phyloP scores from a whole-genome alignment of 23 tunicate genomes.

The Corella eumyota region DNA sequence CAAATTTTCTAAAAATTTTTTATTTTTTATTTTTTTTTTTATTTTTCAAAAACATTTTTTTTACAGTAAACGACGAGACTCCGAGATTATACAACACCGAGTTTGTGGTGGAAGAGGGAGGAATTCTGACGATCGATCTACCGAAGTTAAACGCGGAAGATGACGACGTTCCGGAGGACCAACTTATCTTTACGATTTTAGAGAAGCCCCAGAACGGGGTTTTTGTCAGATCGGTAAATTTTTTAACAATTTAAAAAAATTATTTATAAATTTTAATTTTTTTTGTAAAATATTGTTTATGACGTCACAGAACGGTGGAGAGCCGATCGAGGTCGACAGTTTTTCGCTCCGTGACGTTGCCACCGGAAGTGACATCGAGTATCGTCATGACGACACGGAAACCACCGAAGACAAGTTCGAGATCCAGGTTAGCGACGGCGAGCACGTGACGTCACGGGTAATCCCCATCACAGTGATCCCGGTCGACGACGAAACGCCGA shows the following conservation, averaged over 20 bases:
- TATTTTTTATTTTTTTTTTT: too few species aligned
- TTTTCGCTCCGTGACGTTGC: constrained; percentile 52
- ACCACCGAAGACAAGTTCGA: constrained; percentile 79
- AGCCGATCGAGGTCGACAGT: constrained; percentile 12
- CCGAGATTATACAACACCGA: constrained; percentile 69
- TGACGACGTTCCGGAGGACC: constrained; percentile 77
- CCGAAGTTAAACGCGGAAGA: constrained; percentile 67
- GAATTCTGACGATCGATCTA: constrained; percentile 52
- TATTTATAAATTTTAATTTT: not conserved
- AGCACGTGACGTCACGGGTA: constrained; percentile 40
- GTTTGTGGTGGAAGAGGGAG: constrained; percentile 94
- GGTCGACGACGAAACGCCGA: constrained; percentile 98
- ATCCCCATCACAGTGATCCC: constrained; percentile 76
- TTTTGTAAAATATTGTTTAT: not conserved
- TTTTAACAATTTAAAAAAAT: not conserved
- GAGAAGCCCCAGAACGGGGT: constrained; percentile 62
- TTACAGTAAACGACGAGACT: constrained; percentile 86
- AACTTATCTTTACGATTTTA: constrained; percentile 58
- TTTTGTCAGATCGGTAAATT: constrained; percentile 36
- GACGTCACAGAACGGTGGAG: constrained; percentile 20
- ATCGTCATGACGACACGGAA: constrained; percentile 93
- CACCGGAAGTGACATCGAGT: constrained; percentile 42
- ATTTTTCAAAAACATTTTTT: too few species aligned
- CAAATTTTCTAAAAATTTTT: too few species aligned
- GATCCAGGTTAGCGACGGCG: constrained; percentile 75